A percentile compares a stretch with the other conserved stretches of the same genome.
Conservation (phyloP, 2,888 invertebrate species). For the Drosophila yooni region DNA sequence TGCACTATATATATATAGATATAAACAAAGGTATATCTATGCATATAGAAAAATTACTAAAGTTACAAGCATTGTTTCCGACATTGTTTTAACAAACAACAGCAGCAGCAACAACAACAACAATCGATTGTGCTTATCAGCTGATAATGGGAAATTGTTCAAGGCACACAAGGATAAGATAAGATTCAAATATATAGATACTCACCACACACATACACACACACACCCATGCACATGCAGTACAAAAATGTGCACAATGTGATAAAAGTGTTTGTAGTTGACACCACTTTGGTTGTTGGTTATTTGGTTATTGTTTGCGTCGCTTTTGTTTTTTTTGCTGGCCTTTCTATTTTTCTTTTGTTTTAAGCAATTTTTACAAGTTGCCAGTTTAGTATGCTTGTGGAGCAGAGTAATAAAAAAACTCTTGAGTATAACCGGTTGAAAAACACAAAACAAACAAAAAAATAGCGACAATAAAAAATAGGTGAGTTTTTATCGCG, state of each 20-base stretch:
- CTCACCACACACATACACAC: conserved; percentile 4
- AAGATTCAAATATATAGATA: conserved; percentile 59
- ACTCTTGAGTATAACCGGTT: conserved; percentile 32
- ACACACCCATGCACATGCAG: neutral
- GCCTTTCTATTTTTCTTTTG: neutral
- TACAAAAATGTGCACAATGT: conserved; percentile 23
- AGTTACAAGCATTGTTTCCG: conserved; percentile 45
- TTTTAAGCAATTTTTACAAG: conserved; percentile 12
- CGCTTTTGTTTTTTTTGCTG: neutral
- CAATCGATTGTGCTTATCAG: conserved; percentile 51
- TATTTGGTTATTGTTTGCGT: neutral
- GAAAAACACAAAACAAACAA: conserved; percentile 13
- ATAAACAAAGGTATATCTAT: neutral
- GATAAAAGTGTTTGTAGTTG: conserved; percentile 20
- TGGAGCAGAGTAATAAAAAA: conserved; percentile 2
- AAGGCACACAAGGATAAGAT: conserved; percentile 60
- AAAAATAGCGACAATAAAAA: conserved; percentile 25
- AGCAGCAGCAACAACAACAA: conserved; percentile 5
- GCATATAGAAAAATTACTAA: conserved; percentile 29
- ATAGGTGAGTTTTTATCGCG: conserved; percentile 52
- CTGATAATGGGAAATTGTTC: conserved; percentile 65
- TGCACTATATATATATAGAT: neutral
- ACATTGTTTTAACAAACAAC: conserved; percentile 45
- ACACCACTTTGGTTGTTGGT: neutral
- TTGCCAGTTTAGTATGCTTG: conserved; percentile 25